Evolutionary conservation across 2,888 invertebrate species (phyloP), one percentile per base, ranked within the genome.

Genomic region (Pachymerium ferrugineum): DNA sequence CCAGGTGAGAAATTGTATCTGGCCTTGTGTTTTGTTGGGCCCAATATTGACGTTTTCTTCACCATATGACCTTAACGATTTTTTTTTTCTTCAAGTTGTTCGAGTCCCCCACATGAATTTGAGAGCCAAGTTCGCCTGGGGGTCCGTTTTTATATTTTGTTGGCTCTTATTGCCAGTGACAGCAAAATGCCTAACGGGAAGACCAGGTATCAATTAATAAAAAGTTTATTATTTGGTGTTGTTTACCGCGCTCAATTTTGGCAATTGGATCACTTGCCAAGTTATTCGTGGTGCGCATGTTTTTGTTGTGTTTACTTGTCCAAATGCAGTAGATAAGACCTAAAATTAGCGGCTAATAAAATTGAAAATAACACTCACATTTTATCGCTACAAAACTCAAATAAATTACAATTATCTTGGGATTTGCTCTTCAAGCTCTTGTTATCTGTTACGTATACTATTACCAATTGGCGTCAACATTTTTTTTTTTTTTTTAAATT

Each of bases 261-360:
- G 62, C 62, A 62, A 62, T n/a, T 62, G 62, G 28, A 62, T 62
- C 62, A 3, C 62, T 28, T 62, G 62, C 62, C 62, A 62, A 62
- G 62, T 62, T 62, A 62, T 62, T 62, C 62, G 62, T 62, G 62
- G 62, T 62, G 71, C 22, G 38, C 28, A 38, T 38, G 71, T 71
- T 71, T 71, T 71, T 71, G 35, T 71, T 71, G 71, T 71, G 71
- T 71, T 71, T 71, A 71, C 71, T 71, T 71, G 35, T 71, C 38
- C 38, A 28, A 71, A 28, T 31, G 25, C 71, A 71, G 38, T 33
- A 71, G 71, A 71, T 71, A 35, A 71, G 71, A 71, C 6, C 71
- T 71, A 71, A 35, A 35, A 31, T 35, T 71, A 71, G 71, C 38
- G 70, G 68, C 29, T 22, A 69, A 69, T 33, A 69, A 69, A 69